These are phyloP conservation scores for Chionodraco myersi DNA, from an alignment of 2,113 vertebrate genomes.

Conservation along the genomic window DNA sequence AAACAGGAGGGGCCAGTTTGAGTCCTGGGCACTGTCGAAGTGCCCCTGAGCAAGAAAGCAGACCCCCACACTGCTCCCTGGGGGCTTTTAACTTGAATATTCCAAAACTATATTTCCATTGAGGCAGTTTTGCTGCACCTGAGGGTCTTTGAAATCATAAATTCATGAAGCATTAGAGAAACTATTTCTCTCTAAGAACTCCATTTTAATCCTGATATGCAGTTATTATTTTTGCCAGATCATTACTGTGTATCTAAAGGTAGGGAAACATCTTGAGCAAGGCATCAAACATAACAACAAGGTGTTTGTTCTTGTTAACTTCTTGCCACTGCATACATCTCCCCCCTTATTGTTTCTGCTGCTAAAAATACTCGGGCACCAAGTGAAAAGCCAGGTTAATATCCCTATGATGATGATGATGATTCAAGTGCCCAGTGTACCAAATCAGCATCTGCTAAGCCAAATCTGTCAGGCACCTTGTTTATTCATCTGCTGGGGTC, in stretches of 20 bases:
- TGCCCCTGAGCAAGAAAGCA: no score
- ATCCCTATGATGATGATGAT: slow-evolving; percentile 36
- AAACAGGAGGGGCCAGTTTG: no score
- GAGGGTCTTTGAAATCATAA: background rate
- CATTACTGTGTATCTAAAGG: background rate
- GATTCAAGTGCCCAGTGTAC: slow-evolving; percentile 18
- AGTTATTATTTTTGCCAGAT: slow-evolving; percentile 5
- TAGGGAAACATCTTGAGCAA: background rate
- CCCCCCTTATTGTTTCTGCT: background rate
- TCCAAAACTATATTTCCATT: slow-evolving; percentile 27
- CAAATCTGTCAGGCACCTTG: slow-evolving; percentile 50
- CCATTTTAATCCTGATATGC: background rate
- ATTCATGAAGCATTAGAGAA: slow-evolving; percentile 18
- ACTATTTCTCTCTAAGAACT: background rate
- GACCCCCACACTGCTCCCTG: no score
- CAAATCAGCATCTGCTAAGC: slow-evolving; percentile 36
- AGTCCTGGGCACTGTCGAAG: no score
- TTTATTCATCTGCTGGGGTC: slow-evolving; percentile 52
- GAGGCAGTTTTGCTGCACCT: background rate
- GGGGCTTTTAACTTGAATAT: no score
- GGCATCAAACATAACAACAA: slow-evolving; percentile 10
- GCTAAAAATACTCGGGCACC: slow-evolving; percentile 46
- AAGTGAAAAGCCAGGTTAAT: slow-evolving; percentile 63
- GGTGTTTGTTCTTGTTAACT: slow-evolving; percentile 5
- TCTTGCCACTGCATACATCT: background rate